Base-by-base conservation (phyloP, 2,797 vertebrate species). In the Coracias cyanogaster region DNA sequence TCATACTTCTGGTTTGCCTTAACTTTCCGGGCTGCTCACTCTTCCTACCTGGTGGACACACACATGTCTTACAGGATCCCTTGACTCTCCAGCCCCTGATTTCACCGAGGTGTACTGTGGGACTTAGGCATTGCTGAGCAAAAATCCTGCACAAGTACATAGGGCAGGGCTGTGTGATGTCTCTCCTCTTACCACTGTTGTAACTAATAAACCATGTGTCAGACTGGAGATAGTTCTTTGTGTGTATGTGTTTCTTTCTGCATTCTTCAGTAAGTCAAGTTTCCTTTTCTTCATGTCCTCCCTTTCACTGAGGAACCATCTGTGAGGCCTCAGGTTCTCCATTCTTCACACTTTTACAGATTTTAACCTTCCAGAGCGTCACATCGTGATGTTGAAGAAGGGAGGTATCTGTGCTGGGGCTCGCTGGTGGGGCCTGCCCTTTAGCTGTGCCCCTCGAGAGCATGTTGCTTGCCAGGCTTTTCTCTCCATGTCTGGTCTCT, bases 81-180 rank as follows among this genome's bases (percentile, higher is more conserved):
- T 46, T 6, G 6, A 1, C 28, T 39, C 11, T 3, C 66, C 19
- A 1, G 18, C 33, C 39, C 21, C 28, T 6, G 39, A 0, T 35
- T 15, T 35, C 49, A 10, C 21, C 1, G 1, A 8, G 48, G 19
- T 21, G 20, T 49, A 33, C 43, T 28, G 37, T 24, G 69, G 79
- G 39, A 5, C 51, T 46, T 46, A 3, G 58, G 46, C 28, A 12
- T 0, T 7, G 43, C 64, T 26, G 60, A 31, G 65, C 74, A 49
- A 3, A n/a, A 58, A 2, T 10, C 26, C 39, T 29, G 37, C 58
- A 4, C 22, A 3, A 3, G 1, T 7, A 4, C 1, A 1, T 0
- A 4, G 37, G 58, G 51, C 66, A 4, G 37, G 58, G 51, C 66
- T 70, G 35, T 58, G 58, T 26, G 58, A 8, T 26, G 10, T 26